Conservation (phyloP, 2,113 vertebrate genomes). For the Rutilus rutilus region DNA sequence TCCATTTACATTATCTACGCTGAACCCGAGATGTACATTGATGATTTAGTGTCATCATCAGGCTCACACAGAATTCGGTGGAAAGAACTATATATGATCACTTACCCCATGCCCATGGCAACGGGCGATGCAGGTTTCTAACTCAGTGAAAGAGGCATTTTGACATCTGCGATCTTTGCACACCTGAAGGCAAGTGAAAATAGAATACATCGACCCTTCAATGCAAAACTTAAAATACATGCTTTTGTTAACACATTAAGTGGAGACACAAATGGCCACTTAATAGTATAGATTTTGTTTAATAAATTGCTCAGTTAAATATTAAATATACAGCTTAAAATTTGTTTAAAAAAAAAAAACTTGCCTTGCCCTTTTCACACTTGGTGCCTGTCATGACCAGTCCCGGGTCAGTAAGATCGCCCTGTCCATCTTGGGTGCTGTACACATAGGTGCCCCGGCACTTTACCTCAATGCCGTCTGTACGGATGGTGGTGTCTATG, state of each 20-base stretch:
- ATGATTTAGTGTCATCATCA: too few species aligned
- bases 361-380: conserved; percentile 89
- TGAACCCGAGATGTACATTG: too few species aligned
- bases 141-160: conserved; percentile 84
- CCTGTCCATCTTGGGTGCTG: conserved; percentile 82
- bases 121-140: conserved; percentile 80
- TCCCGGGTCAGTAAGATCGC: conserved; percentile 83
- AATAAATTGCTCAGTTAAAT: background rate
- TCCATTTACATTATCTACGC: too few species aligned
- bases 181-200: conserved; percentile 76
- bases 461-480: conserved; percentile 80
- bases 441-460: conserved; percentile 86
- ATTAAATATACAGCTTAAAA: background rate
- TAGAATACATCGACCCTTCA: conserved; percentile 29
- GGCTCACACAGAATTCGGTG: too few species aligned
- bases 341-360: conserved; percentile 54
- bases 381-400: conserved; percentile 91
- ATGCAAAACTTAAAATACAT: conserved; percentile 7
- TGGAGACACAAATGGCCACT: background rate
- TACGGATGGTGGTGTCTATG: conserved; percentile 85
- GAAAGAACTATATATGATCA: background rate
- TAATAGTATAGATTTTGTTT: background rate
- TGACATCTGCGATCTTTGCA: conserved; percentile 87
- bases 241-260: background rate
- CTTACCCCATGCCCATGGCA: conserved; percentile 80